Evolutionary conservation across 1,140 invertebrate species (phyloP), one percentile per base, ranked within the genome.

Genomic region (Euschistus heros): DNA sequence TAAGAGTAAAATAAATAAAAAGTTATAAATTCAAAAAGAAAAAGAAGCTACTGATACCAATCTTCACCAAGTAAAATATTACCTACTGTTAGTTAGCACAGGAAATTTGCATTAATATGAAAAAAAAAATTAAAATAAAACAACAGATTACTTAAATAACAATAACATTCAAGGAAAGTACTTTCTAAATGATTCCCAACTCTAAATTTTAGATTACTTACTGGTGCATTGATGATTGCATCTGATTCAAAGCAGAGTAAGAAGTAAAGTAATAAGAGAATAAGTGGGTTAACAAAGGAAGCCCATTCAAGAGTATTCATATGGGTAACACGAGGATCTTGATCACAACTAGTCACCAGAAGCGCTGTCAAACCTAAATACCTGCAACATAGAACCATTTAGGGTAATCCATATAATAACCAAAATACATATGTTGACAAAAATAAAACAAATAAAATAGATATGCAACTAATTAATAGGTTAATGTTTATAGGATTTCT

Each of bases 181-280:
- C n/a, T 22, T 5, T 2, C 26, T 7, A 6, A 26, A 15, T 8
- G 1, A 27, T 37, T 37, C 33, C 33, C 13, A 6, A 37, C 7
- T 37, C 1, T 27, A 59, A 59, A 24, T n/a, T 7, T 24, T 22
- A 7, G 7, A 15, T 54, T 74, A 76, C 78, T 78, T 79, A 88
- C 88, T 81, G 84, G 81, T 54, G 84, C 82, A 70, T 81, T 84
- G 22, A 85, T 79, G 4, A 89, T 76, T 73, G 84, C 82, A 69
- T 82, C 80, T 0, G 86, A 83, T 73, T 88, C 86, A 69, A 88
- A 75, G 1, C 83, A 85, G 63, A 89, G 73, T 22, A 87, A 76
- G 70, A 84, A 89, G 72, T 88, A 91, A 0, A 88, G 81, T 72
- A 85, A 80, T 30, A 90, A 80, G 61, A 97, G 74, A 15, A 87